phyloP scores from a whole-genome alignment of 2,797 vertebrate species.

The Clamator glandarius region DNA sequence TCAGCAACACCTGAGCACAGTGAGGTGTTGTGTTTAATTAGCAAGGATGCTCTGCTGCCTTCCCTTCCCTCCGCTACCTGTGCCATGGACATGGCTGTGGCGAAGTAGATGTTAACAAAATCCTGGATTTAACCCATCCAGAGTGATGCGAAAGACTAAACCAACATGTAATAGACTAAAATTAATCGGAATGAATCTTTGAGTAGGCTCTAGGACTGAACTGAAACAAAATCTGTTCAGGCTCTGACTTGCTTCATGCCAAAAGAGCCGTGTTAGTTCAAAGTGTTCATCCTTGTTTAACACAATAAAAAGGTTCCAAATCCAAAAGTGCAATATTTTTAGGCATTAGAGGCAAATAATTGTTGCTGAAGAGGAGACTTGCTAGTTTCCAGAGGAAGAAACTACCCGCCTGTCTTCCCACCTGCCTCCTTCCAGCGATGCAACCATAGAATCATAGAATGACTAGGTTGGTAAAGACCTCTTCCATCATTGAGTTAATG shows the following conservation, averaged over 20 bases:
- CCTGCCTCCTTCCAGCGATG: background rate
- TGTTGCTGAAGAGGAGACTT: background rate
- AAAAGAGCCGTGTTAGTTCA: background rate
- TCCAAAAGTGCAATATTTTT: background rate
- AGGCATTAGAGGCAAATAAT: background rate
- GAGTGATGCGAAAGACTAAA: background rate
- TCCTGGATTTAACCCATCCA: background rate
- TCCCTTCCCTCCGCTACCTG: background rate
- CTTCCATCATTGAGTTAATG: too few relatives aligned
- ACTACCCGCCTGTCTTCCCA: background rate
- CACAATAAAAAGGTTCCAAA: background rate
- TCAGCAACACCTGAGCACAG: rapidly evolving
- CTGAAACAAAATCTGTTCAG: background rate
- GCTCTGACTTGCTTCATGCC: background rate
- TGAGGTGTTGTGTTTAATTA: background rate
- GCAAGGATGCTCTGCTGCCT: background rate
- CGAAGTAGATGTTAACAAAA: background rate
- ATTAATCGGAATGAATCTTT: background rate
- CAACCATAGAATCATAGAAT: too few relatives aligned
- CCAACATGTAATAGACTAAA: background rate
- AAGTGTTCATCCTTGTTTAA: background rate
- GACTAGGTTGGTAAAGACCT: too few relatives aligned
- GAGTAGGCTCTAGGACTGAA: background rate
- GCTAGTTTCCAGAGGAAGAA: background rate
- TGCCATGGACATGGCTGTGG: rapidly evolving